Base-by-base conservation (phyloP, 2,113 vertebrate species). In the Synodontis membranacea region DNA sequence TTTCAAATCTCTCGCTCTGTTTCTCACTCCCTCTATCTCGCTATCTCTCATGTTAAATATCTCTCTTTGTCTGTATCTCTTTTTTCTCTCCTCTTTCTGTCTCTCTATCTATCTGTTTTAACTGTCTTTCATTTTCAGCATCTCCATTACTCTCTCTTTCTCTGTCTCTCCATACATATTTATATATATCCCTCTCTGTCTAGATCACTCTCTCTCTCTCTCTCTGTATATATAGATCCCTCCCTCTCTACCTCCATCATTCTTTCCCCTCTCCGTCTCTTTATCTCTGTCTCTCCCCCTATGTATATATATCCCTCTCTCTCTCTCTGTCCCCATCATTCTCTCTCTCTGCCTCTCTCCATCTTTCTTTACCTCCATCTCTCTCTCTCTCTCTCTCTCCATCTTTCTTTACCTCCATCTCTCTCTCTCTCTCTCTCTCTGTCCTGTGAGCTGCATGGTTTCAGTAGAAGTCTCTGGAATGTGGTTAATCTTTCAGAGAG, bases 401-500 rank as follows among this genome's bases (percentile, higher is more conserved):
- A n/a, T 50, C 34, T 80, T 15, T 80, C 60, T 75, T 12, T 60
- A n/a, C 14, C 1, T 79, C 11, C 80, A 44, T 86, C 81, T 68
- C 34, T 64, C 50, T 46, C 37, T 54, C 58, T 37, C 9, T 39
- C 31, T 82, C 81, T 66, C 54, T 74, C 64, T 86, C 37, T 25
- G 8, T 58, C 52, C 28, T 42, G 66, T 60, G 72, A 74, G 48
- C 76, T 58, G n/a, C 62, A 56, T 46, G 79, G 54, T 70, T 88
- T 83, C 56, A 80, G 84, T 70, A 84, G 83, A 68, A 80, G 80
- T 79, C 68, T 87, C 86, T 86, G 84, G 85, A 88, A 86, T 39
- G 84, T 72, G 83, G 78, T 88, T 90, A 90, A 90, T 90, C 89
- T 85, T 31, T 48, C 50, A 5, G 58, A 79, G 84, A 21, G 25